phyloP scores from a whole-genome alignment of 2,113 vertebrate genomes.

The Caloenas nicobarica region DNA sequence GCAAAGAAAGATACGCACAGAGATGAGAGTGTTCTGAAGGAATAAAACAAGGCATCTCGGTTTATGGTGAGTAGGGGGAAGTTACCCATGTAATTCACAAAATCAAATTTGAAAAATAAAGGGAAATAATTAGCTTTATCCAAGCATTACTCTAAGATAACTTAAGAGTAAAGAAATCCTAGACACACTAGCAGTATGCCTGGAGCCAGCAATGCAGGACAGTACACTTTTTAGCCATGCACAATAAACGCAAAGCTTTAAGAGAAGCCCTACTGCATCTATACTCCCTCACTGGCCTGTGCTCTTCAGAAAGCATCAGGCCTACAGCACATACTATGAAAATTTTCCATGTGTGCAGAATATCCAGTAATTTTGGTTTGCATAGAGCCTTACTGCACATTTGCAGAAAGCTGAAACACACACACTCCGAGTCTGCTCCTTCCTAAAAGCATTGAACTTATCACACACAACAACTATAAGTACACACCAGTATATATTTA shows the following conservation, averaged over 20 bases:
- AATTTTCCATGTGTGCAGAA: not conserved
- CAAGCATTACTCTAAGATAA: not conserved
- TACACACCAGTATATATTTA: rapidly evolving
- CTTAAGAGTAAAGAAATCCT: not conserved
- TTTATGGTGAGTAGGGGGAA: not conserved
- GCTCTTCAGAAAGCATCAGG: not conserved
- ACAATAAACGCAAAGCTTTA: not conserved
- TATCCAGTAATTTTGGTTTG: not conserved
- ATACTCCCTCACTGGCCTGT: not conserved
- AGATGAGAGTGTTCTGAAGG: not conserved
- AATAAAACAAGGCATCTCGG: not conserved
- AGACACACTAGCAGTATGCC: rapidly evolving
- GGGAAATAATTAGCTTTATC: not conserved
- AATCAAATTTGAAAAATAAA: not conserved
- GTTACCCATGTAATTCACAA: not conserved
- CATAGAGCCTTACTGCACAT: not conserved
- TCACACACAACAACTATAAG: not conserved
- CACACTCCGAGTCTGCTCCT: not conserved
- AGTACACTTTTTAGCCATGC: not conserved
- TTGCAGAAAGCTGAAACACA: not conserved
- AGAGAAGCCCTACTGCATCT: not conserved
- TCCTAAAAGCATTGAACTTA: not conserved
- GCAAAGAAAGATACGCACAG: not conserved
- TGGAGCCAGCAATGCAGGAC: not conserved
- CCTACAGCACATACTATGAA: not conserved